Percentiles rank a stretch among this genome's conserved stretches.
These are phyloP conservation scores for Pantala flavescens DNA, from an alignment of 1,140 invertebrate genomes.

Conservation along the genomic window DNA sequence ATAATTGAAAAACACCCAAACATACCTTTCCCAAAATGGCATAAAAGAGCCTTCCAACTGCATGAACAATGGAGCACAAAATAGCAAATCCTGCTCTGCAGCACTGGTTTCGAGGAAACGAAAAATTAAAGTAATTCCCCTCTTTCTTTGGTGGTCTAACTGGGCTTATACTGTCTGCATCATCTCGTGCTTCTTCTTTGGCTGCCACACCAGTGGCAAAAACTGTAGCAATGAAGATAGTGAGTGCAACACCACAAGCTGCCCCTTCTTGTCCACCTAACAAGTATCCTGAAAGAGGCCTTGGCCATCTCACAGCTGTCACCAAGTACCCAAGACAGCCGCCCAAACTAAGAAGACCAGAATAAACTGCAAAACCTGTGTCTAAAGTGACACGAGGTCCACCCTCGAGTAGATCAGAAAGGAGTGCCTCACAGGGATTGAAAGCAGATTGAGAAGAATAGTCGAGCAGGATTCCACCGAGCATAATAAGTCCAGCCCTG, in stretches of 20 bases:
- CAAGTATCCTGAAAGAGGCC: slow-evolving; percentile 22
- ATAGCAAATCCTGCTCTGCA: no score
- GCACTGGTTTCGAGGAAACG: no score
- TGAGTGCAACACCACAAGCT: slow-evolving; percentile 22
- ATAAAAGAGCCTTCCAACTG: no score
- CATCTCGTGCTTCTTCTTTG: neutral
- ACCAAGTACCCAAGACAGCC: slow-evolving; percentile 40
- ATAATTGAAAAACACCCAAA: no score
- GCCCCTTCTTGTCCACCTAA: slow-evolving; percentile 22
- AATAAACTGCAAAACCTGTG: slow-evolving; percentile 38
- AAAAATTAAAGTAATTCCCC: neutral
- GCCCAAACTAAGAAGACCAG: slow-evolving; percentile 38
- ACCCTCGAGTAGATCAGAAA: slow-evolving; percentile 32
- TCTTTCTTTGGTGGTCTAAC: neutral
- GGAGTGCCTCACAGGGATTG: slow-evolving; percentile 40
- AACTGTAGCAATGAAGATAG: slow-evolving; percentile 20
- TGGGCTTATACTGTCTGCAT: neutral
- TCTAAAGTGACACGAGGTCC: slow-evolving; percentile 28
- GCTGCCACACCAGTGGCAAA: neutral
- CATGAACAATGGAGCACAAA: no score
- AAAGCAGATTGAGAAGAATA: slow-evolving; percentile 39
- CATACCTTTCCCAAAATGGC: no score
- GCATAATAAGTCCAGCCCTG: slow-evolving; percentile 29
- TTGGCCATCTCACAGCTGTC: slow-evolving; percentile 39
- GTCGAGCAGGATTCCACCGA: slow-evolving; percentile 37